phyloP scores from a whole-genome alignment of 2,888 invertebrate species.

The Diadromus collaris region DNA sequence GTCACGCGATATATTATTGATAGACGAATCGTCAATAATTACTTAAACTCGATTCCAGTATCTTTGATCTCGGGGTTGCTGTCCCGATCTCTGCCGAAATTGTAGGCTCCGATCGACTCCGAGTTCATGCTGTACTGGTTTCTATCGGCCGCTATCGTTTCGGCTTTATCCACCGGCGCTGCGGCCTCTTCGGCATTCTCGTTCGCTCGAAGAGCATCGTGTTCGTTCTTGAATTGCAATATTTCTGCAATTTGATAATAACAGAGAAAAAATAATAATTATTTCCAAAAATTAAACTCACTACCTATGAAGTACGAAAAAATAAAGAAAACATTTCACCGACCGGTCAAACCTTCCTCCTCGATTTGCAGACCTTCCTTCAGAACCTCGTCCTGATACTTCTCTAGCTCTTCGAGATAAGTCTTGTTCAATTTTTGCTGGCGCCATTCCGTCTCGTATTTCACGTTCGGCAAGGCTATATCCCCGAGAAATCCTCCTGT shows the following conservation, averaged over 20 bases:
- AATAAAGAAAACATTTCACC: slow-evolving; percentile 28
- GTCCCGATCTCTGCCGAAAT: slow-evolving; percentile 64
- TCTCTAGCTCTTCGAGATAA: slow-evolving; percentile 89
- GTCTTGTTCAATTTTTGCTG: slow-evolving; percentile 84
- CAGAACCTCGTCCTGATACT: slow-evolving; percentile 90
- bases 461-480: slow-evolving; percentile 88
- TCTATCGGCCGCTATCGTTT: slow-evolving; percentile 69
- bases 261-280: slow-evolving; percentile 4
- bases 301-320: background rate
- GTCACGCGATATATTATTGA: slow-evolving; percentile 3
- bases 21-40: slow-evolving; percentile 26
- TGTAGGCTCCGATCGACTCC: slow-evolving; percentile 65
- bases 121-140: slow-evolving; percentile 73
- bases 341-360: slow-evolving; percentile 90
- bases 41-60: slow-evolving; percentile 73
- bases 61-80: slow-evolving; percentile 70
- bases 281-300: background rate
- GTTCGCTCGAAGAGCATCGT: slow-evolving; percentile 63
- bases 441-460: slow-evolving; percentile 81
- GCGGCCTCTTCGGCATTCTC: slow-evolving; percentile 63
- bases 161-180: slow-evolving; percentile 67
- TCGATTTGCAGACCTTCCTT: slow-evolving; percentile 92
- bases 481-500: slow-evolving; percentile 92
- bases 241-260: slow-evolving; percentile 70
- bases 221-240: slow-evolving; percentile 74